Percentiles rank a stretch among this genome's conserved stretches.
phyloP scores from a whole-genome alignment of 2,888 invertebrate genomes.

The Folsomia candida region DNA sequence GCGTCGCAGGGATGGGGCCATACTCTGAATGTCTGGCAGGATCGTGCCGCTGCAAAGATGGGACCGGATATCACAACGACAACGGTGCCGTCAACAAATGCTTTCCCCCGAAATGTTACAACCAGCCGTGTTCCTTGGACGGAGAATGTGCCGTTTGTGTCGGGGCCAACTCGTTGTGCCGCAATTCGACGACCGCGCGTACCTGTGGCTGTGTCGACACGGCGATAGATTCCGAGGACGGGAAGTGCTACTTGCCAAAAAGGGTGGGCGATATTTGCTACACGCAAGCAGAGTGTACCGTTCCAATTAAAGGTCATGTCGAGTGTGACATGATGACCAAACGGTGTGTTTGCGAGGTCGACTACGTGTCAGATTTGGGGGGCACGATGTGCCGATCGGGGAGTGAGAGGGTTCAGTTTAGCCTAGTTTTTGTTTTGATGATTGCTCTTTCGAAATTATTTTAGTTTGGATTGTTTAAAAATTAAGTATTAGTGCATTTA shows the following conservation, averaged over 20 bases:
- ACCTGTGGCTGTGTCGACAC: neutral
- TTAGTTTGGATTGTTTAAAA: neutral
- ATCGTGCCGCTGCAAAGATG: neutral
- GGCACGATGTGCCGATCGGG: neutral
- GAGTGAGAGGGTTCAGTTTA: neutral
- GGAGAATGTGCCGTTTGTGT: neutral
- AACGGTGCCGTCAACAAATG: neutral
- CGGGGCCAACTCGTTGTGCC: neutral
- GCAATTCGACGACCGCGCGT: neutral
- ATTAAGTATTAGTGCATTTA: too few relatives aligned
- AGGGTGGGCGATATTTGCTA: constrained; percentile 13
- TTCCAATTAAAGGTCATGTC: constrained; percentile 18
- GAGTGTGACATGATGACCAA: constrained; percentile 12
- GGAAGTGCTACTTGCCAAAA: constrained; percentile 17
- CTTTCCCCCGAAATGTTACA: neutral
- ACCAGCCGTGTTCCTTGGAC: neutral
- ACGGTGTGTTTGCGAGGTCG: constrained; percentile 15
- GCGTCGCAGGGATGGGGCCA: neutral
- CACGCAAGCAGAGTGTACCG: constrained; percentile 14
- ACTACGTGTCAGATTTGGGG: neutral
- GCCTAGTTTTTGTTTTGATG: neutral
- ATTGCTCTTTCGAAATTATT: neutral
- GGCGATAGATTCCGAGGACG: neutral
- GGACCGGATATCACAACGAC: neutral
- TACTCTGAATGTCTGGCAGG: neutral